A percentile compares a stretch with the other conserved stretches of the same genome.
These are phyloP conservation scores for Dexiosoma caninum DNA, from an alignment of 2,888 invertebrate genomes.

Conservation along the genomic window DNA sequence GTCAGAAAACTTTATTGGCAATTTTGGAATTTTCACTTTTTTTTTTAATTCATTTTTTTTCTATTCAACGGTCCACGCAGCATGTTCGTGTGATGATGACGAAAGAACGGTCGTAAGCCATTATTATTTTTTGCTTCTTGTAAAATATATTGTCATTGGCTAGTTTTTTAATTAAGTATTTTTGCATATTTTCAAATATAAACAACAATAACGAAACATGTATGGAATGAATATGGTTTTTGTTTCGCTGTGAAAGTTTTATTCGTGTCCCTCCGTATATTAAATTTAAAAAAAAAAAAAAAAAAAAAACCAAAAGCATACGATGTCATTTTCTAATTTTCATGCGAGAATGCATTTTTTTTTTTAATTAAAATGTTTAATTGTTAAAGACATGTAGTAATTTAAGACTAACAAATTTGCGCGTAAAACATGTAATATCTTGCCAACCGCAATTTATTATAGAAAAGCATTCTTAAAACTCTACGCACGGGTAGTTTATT, in stretches of 20 bases:
- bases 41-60: neutral
- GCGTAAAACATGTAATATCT: constrained; percentile 24
- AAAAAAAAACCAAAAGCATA: neutral
- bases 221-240: too few species aligned
- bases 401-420: constrained; percentile 11
- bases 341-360: constrained; percentile 42
- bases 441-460: constrained; percentile 15
- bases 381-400: neutral
- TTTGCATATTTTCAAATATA: constrained; percentile 20
- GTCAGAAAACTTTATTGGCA: constrained; percentile 39
- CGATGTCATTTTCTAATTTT: constrained; percentile 31
- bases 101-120: neutral
- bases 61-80: constrained; percentile 13
- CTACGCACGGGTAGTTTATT: neutral
- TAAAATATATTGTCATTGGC: constrained; percentile 24
- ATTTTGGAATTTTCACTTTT: neutral
- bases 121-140: too few species aligned
- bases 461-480: neutral
- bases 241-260: neutral
- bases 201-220: neutral
- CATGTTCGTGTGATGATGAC: constrained; percentile 12
- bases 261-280: constrained; percentile 23
- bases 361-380: neutral
- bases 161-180: constrained; percentile 36
- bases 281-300: constrained; percentile 28